These are phyloP conservation scores for Bradysia coprophila DNA, from an alignment of 1,140 invertebrate genomes.

Conservation along the genomic window DNA sequence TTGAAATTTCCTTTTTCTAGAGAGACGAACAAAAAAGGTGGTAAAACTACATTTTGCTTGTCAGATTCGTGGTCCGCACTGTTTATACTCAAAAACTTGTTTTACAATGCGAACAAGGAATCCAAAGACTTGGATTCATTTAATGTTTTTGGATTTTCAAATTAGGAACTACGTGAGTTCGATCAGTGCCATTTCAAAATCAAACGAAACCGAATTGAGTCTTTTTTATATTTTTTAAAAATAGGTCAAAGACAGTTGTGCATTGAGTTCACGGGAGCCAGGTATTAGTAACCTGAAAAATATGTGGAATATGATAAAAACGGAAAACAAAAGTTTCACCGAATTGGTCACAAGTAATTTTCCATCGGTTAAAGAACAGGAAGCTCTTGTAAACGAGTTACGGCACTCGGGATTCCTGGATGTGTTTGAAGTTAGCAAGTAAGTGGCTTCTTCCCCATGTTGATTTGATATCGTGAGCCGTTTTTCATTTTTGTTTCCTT, in stretches of 20 bases:
- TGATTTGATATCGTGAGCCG: too few relatives aligned
- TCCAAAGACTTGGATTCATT: slow-evolving; percentile 80
- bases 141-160: slow-evolving; percentile 86
- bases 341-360: slow-evolving; percentile 85
- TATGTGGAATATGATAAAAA: slow-evolving; percentile 85
- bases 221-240: slow-evolving; percentile 6
- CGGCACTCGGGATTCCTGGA: slow-evolving; percentile 78
- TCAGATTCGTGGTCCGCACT: slow-evolving; percentile 67
- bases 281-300: slow-evolving; percentile 69
- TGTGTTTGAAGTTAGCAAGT: slow-evolving; percentile 61
- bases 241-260: slow-evolving; percentile 58
- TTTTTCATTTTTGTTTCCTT: too few relatives aligned
- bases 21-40: slow-evolving; percentile 64
- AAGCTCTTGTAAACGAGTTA: slow-evolving; percentile 65
- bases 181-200: not conserved
- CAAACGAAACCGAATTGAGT: not conserved
- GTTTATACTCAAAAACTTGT: slow-evolving; percentile 68
- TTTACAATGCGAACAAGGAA: slow-evolving; percentile 76
- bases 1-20: slow-evolving; percentile 32
- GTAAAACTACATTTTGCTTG: slow-evolving; percentile 81
- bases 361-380: slow-evolving; percentile 76
- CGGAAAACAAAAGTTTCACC: slow-evolving; percentile 74
- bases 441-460: too few relatives aligned
- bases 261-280: slow-evolving; percentile 65
- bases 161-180: slow-evolving; percentile 27